Conservation (phyloP, 2,888 invertebrate genomes). For the Penaeus monodon region DNA sequence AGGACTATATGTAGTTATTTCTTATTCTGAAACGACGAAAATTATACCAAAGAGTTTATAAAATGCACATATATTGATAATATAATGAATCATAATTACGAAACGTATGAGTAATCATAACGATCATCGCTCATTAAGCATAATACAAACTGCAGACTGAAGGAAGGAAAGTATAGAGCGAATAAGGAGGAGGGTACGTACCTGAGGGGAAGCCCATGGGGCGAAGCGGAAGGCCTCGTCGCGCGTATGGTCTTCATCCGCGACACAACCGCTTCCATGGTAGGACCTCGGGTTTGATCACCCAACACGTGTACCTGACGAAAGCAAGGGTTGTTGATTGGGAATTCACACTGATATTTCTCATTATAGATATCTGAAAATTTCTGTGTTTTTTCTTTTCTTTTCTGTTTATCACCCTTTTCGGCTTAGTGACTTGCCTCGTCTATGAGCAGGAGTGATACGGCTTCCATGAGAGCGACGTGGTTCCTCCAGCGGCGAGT, state of each 20-base stretch:
- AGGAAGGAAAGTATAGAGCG: background rate
- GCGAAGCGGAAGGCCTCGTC: slow-evolving; percentile 54
- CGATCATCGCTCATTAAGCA: too few species aligned
- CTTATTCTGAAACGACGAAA: too few species aligned
- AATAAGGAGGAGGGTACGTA: background rate
- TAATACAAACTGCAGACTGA: background rate
- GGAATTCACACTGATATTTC: too few species aligned
- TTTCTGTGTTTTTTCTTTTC: too few species aligned
- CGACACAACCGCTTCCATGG: slow-evolving; percentile 83
- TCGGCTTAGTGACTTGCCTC: slow-evolving; percentile 73
- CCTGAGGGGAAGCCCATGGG: slow-evolving; percentile 24
- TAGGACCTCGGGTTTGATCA: slow-evolving; percentile 80
- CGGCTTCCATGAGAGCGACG: slow-evolving; percentile 75
- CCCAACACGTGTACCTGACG: slow-evolving; percentile 78
- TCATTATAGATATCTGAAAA: too few species aligned
- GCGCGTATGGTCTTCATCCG: slow-evolving; percentile 83
- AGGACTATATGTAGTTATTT: too few species aligned
- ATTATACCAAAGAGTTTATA: too few species aligned
- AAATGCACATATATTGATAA: too few species aligned
- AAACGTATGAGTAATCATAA: too few species aligned
- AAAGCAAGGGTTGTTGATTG: too few species aligned
- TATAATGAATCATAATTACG: too few species aligned
- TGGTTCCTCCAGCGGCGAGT: slow-evolving; percentile 82
- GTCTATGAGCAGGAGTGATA: slow-evolving; percentile 81
- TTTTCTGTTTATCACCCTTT: too few species aligned